Base-by-base conservation (phyloP, 2,888 invertebrate species). In the Caenorhabditis drosophilae region DNA sequence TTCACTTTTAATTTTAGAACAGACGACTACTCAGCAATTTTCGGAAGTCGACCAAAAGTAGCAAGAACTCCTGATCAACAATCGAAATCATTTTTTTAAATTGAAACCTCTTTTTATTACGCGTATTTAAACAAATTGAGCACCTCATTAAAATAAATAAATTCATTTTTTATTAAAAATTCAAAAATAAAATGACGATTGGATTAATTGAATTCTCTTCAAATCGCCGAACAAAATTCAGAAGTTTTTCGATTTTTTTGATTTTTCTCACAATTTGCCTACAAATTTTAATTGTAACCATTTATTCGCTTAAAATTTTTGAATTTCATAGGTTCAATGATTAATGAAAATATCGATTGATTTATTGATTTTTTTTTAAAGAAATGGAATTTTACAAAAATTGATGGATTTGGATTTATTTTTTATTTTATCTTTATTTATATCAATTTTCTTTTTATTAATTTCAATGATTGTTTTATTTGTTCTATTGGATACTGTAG, bases 11-110 rank as follows among this genome's bases (percentile, higher is more conserved):
- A n/a, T n/a, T n/a, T n/a, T n/a, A n/a, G n/a, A n/a, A n/a, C n/a
- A n/a, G 64, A 77, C 48, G 81, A 81, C 42, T 81, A 81, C 61
- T 57, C 68, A 0, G 56, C 73, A n/a, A 76, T 73, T 9, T 81
- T 81, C 55, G 81, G 77, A 11, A 66, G 78, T 26, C 73, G 81
- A 16, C 81, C 81, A n/a, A 81, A 81, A 70, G 76, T 81, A 9
- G 70, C 75, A 11, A 64, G 81, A 48, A 81, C 81, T 6, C 81
- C 81, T 7, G 80, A 80, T 46, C 59, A 66, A 27, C 67, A 72
- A 51, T 56, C 66, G 18, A 51, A 59, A 48, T 67, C 64, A 22
- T 73, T 73, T 34, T 73, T 70, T 49, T 73, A 34, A 66, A 51
- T 50, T 58, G 47, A n/a, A 11, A 44, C 41, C n/a, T 25, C 23